A percentile compares a stretch with the other conserved stretches of the same genome.
These are phyloP conservation scores for Tyto alba DNA, from an alignment of 2,113 vertebrate genomes.

Conservation along the genomic window DNA sequence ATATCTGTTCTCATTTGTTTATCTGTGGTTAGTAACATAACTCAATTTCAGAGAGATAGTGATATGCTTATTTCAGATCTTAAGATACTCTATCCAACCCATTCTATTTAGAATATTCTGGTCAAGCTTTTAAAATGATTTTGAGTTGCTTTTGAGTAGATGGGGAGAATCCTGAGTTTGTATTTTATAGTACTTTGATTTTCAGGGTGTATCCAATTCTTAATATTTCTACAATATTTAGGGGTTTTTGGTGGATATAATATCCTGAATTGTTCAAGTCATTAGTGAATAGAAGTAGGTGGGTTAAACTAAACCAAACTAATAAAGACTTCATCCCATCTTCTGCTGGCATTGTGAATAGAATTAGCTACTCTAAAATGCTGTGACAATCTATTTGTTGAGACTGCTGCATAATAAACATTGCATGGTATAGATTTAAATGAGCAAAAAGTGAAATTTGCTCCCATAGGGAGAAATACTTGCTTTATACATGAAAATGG, in stretches of 20 bases:
- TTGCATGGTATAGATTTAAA: slow-evolving; percentile 3
- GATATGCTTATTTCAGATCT: not conserved
- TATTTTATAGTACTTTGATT: not conserved
- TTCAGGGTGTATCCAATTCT: not conserved
- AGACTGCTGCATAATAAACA: slow-evolving; percentile 35
- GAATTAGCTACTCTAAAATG: not conserved
- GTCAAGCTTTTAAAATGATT: not conserved
- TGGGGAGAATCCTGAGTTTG: not conserved
- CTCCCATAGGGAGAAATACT: not conserved
- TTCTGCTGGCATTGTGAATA: not conserved
- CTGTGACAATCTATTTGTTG: slow-evolving; percentile 17
- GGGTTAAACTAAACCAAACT: not conserved
- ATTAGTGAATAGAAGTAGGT: not conserved
- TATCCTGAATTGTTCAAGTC: not conserved
- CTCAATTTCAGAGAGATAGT: not conserved
- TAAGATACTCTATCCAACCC: not conserved
- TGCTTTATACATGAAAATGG: slow-evolving; percentile 5
- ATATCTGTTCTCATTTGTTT: not conserved
- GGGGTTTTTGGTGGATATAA: not conserved
- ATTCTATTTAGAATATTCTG: not conserved
- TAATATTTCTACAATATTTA: not conserved
- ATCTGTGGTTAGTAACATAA: not conserved
- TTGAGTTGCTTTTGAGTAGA: not conserved
- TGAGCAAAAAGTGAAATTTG: not conserved
- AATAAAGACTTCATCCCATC: not conserved